phyloP scores from a whole-genome alignment of 2,797 vertebrate genomes.

The Tenualosa ilisha region DNA sequence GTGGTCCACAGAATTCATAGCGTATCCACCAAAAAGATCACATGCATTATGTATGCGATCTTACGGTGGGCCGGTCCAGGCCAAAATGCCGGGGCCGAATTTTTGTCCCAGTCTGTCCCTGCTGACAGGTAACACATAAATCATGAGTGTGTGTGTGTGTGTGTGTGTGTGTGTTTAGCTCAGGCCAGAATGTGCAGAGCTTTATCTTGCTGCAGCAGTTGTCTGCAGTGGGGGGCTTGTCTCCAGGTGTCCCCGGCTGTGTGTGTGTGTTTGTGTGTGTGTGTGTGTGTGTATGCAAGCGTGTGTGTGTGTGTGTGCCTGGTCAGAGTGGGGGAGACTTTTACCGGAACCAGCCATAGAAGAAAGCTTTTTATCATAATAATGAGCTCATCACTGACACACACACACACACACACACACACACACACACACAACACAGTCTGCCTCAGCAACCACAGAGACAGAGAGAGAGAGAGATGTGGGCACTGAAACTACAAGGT shows the following conservation, averaged over 20 bases:
- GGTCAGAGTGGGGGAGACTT: not conserved
- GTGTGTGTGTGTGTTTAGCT: not conserved
- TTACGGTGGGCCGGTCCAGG: too few species aligned
- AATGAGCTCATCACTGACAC: constrained; percentile 40
- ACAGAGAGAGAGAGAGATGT: not conserved
- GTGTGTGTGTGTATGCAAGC: not conserved
- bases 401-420: constrained; percentile 36
- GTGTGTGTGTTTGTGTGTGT: not conserved
- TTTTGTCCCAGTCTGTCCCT: too few species aligned
- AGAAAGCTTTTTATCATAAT: constrained; percentile 38
- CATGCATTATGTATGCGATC: too few species aligned
- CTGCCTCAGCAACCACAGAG: constrained; percentile 19
- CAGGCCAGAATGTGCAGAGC: too few species aligned
- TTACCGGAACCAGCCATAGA: constrained; percentile 33
- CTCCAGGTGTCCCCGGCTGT: too few species aligned
- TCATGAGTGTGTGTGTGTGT: not conserved
- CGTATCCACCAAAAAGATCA: too few species aligned
- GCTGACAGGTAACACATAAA: too few species aligned
- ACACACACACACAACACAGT: constrained; percentile 28
- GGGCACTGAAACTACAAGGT: constrained; percentile 2
- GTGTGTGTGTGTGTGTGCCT: not conserved
- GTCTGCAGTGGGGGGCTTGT: too few species aligned
- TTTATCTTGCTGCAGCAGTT: too few species aligned
- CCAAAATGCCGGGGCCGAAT: too few species aligned
- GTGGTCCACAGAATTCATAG: too few species aligned